Base-by-base conservation (phyloP, 2,113 vertebrate genomes). In the Azemiops feae region DNA sequence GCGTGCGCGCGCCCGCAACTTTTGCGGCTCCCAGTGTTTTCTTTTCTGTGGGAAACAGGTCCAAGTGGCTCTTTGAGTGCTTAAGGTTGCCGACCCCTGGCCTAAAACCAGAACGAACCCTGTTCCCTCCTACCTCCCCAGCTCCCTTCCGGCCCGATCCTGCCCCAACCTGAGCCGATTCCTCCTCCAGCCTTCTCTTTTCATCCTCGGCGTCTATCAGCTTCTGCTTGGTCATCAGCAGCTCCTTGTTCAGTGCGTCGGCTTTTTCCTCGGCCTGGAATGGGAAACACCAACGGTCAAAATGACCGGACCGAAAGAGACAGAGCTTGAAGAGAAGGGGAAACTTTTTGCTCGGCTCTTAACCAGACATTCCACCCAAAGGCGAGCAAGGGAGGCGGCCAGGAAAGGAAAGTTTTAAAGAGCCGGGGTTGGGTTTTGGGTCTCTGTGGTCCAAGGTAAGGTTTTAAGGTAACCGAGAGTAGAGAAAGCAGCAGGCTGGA, bases 221-320 rank as follows among this genome's bases (percentile, higher is more conserved):
- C 95, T 99, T 99, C 97, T 99, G 99, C 96, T 99, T 99, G 96
- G 99, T 99, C 98, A 99, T 99, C 89, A 99, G 98, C 92, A 99
- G 96, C 94, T 99, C 99, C 97, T 99, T 99, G 96, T 99, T 99
- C 91, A 99, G 97, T 12, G 99, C 99, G 43, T 99, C 99, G 34
- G 99, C 98, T 96, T 99, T 99, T 91, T 99, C 99, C 96, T 99
- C 99, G 0, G 99, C 99, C 99, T 99, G 95, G n/a, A 97, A 45
- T 87, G 55, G 86, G n/a, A 90, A 92, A 2, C 34, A 87, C 14
- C 8, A 0, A 45, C 3, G 69, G 55, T 0, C 27, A 1, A 18
- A 50, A 12, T 5, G 4, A 91, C 18, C 34, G 0, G 69, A 8
- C 2, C 2, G 1, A 39, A 34, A 39, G 7, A 22, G 16, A 16